Conservation (phyloP, 92 coral and sea anemone genomes). For the Siderastrea siderea region DNA sequence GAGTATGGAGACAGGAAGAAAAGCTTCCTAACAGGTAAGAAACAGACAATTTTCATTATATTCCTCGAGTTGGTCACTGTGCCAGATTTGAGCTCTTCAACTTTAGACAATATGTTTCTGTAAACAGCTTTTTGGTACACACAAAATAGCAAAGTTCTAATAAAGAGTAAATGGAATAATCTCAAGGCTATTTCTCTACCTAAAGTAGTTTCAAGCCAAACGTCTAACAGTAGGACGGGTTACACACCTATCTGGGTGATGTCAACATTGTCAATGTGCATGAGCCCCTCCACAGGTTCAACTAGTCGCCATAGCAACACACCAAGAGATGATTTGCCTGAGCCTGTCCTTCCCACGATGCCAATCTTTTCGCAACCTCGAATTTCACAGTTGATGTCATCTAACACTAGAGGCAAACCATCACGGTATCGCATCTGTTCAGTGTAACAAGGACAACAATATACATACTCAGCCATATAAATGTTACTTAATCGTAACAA, state of each 20-base stretch:
- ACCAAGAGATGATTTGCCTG: slow-evolving; percentile 96
- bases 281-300: slow-evolving; percentile 82
- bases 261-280: slow-evolving; percentile 84
- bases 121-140: no score
- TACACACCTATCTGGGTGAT: slow-evolving; percentile 76
- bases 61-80: no score
- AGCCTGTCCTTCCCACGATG: slow-evolving; percentile 97
- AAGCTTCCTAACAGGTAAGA: no score
- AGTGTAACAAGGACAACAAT: background rate
- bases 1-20: no score
- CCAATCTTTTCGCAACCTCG: slow-evolving; percentile 89
- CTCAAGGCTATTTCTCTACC: no score
- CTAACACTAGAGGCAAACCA: slow-evolving; percentile 85
- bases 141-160: no score
- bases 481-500: no score
- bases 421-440: slow-evolving; percentile 94
- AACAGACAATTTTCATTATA: no score
- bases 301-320: slow-evolving; percentile 93
- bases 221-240: background rate
- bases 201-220: background rate
- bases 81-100: no score
- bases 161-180: no score
- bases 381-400: slow-evolving; percentile 84
- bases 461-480: no score
- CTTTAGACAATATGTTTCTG: no score